Percentiles rank a stretch among this genome's conserved stretches.
phyloP scores from a whole-genome alignment of 1,140 invertebrate species.

The Bombus pyrosoma region DNA sequence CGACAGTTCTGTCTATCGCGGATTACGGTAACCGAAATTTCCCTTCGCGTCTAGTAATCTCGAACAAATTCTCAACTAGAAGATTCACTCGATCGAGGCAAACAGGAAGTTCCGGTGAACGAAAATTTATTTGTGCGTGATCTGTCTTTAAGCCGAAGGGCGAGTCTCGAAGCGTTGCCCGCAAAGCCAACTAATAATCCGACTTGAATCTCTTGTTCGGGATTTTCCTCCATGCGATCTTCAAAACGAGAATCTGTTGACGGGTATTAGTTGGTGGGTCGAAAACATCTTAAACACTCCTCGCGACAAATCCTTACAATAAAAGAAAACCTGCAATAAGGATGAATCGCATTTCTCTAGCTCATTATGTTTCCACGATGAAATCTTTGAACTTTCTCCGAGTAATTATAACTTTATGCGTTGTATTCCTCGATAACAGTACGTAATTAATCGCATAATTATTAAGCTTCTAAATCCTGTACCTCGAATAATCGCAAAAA shows the following conservation, averaged over 20 bases:
- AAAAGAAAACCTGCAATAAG: neutral
- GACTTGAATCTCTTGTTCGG: neutral
- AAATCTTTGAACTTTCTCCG: too few relatives aligned
- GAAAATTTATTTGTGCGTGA: slow-evolving; percentile 47
- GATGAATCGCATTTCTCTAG: too few relatives aligned
- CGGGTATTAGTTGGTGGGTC: neutral
- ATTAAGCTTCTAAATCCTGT: too few relatives aligned
- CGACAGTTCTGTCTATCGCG: slow-evolving; percentile 28
- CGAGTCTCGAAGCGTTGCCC: neutral
- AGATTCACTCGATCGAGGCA: neutral
- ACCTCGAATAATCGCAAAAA: too few relatives aligned
- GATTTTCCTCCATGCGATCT: neutral
- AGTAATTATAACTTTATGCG: too few relatives aligned
- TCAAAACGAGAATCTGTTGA: neutral
- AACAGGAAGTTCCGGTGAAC: slow-evolving; percentile 11
- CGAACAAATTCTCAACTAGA: slow-evolving; percentile 15
- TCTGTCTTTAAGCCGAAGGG: slow-evolving; percentile 8
- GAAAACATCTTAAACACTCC: neutral
- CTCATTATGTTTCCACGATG: too few relatives aligned
- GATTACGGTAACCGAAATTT: slow-evolving; percentile 10
- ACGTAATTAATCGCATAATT: too few relatives aligned
- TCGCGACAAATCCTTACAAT: neutral
- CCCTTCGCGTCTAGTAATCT: slow-evolving; percentile 35
- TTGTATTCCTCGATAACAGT: too few relatives aligned
- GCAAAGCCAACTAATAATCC: slow-evolving; percentile 22